Conservation (phyloP, 2,888 invertebrate genomes). For the Clostera curtula region DNA sequence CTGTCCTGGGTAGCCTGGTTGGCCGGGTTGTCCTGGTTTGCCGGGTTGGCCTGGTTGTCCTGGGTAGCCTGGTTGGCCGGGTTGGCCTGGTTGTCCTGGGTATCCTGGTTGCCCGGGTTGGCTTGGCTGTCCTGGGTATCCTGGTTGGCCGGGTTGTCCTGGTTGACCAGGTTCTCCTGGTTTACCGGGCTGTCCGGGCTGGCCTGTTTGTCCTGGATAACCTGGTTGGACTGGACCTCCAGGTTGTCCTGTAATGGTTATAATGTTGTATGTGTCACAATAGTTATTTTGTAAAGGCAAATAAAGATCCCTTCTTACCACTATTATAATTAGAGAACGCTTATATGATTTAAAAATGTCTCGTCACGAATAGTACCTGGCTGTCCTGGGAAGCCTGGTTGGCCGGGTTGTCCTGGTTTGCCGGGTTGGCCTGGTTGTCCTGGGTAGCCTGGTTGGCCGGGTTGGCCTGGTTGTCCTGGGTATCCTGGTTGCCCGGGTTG, state of each 20-base stretch:
- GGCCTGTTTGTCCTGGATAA: slow-evolving; percentile 20
- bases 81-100: slow-evolving; percentile 15
- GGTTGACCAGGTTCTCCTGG: slow-evolving; percentile 13
- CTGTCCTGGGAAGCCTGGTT: neutral
- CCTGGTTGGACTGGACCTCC: slow-evolving; percentile 28
- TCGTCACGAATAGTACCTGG: no score
- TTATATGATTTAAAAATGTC: no score
- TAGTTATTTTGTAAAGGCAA: no score
- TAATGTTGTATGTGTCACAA: no score
- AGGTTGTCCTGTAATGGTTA: slow-evolving; percentile 65
- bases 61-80: slow-evolving; percentile 16
- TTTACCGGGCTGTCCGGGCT: slow-evolving; percentile 12
- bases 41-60: slow-evolving; percentile 13
- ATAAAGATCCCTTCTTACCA: no score
- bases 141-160: slow-evolving; percentile 16
- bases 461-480: neutral
- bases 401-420: neutral
- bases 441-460: neutral
- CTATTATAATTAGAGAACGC: no score
- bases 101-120: slow-evolving; percentile 17
- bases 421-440: neutral
- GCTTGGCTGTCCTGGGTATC: slow-evolving; percentile 17
- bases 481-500: slow-evolving; percentile 2
- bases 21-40: slow-evolving; percentile 10
- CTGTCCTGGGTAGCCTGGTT: slow-evolving; percentile 23